Percentiles rank a stretch among this genome's conserved stretches.
phyloP scores from a whole-genome alignment of 2,797 vertebrate genomes.

The Selene dorsalis region DNA sequence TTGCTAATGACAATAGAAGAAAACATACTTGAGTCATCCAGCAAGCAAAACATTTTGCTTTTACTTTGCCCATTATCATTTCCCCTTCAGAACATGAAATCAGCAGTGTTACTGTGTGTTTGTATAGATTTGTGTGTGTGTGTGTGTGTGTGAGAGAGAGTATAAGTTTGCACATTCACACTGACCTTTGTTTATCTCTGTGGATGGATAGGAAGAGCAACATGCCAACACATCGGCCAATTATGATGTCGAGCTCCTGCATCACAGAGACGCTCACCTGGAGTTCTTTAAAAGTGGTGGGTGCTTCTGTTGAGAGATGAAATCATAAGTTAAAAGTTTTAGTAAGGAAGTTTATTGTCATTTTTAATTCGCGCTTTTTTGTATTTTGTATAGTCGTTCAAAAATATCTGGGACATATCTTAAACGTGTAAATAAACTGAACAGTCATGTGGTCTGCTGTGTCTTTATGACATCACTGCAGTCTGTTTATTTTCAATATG shows the following conservation, averaged over 20 bases:
- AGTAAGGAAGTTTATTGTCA: not conserved
- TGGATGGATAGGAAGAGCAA: conserved; percentile 93
- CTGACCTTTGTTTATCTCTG: conserved; percentile 62
- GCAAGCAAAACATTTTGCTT: conserved; percentile 39
- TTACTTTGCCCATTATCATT: conserved; percentile 56
- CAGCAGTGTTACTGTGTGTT: conserved; percentile 73
- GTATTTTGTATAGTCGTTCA: not conserved
- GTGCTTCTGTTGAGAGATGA: conserved; percentile 52
- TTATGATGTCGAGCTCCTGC: conserved; percentile 98
- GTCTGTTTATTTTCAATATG: not conserved
- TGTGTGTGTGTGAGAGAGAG: conserved; percentile 5
- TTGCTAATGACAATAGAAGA: conserved; percentile 19
- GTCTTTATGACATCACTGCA: not conserved
- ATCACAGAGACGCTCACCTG: conserved; percentile 96
- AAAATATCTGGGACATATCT: not conserved
- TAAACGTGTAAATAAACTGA: not conserved
- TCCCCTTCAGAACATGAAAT: conserved; percentile 79
- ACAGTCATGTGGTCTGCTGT: not conserved
- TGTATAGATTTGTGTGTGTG: conserved; percentile 10
- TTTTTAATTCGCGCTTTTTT: not conserved
- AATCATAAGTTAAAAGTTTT: not conserved
- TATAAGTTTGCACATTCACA: not conserved
- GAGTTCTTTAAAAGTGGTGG: conserved; percentile 97
- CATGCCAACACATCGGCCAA: conserved; percentile 99
- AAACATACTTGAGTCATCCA: conserved; percentile 27